Evolutionary conservation across 2,888 invertebrate genomes (phyloP), one percentile per base, ranked within the genome.

Genomic region (Drosophila eohydei): DNA sequence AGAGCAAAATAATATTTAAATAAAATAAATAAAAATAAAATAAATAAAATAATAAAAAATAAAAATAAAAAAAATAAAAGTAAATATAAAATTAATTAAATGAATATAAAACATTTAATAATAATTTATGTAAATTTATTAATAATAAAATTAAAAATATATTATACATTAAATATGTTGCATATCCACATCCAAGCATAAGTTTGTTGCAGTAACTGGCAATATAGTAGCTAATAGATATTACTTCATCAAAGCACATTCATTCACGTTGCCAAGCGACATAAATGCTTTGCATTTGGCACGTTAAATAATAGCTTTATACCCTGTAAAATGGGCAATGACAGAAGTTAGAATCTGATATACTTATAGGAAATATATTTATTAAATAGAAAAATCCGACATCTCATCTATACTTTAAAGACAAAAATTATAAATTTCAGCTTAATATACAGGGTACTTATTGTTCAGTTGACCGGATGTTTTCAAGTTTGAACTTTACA

Each of bases 211-310:
- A 26, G 36, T 58, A 34, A 16, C 30, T 21, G 1, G 21, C 1
- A 21, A 21, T 21, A 21, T 21, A 21, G 21, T 21, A 55, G 41
- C 32, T 55, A 55, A 71, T 51, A 50, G 32, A 32, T 58, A 57
- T 43, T 62, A 62, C 30, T 70, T 14, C 16, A 71, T 63, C 50
- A 59, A 54, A 16, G 28, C 6, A 7, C 52, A 54, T 54, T 50
- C 62, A 14, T 36, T 8, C 16, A 52, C 21, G 11, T 43, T 43
- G 21, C 32, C 16, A 32, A 50, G 62, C 54, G 48, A 28, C 46
- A 2, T 28, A 68, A 61, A 55, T 68, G 48, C 68, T 64, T 58
- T 52, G 26, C 14, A 38, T 26, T 9, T 12, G 26, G 14, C 71
- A 71, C 58, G 61, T 59, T 55, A 67, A 14, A 14, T 52, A 46